Base-by-base conservation (phyloP, 2,113 vertebrate genomes). In the Prolemur simus region DNA sequence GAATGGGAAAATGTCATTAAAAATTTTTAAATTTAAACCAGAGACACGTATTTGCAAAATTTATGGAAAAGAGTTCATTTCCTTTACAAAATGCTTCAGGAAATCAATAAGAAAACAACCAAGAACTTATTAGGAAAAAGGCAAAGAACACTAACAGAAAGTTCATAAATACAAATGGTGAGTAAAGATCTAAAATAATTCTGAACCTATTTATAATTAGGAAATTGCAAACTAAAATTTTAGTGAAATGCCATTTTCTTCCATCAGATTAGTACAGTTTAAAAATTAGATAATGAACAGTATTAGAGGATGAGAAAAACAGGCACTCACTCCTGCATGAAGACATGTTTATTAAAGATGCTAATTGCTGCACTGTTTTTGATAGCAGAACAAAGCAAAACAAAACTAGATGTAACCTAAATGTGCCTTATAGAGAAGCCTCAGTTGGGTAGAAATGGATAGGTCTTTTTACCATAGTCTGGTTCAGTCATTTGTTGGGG, bases 141-240 rank as follows among this genome's bases (percentile, higher is more conserved):
- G 12, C 37, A 69, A 42, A 63, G 73, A 92, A 27, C 52, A 77
- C 4, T 27, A 68, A 37, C 15, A 92, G 45, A 20, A 89, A 76
- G 27, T 54, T 94, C 34, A 81, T 47, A 95, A 77, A n/a, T 84
- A n/a, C 9, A 39, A 80, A 80, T 18, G 11, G 13, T 42, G 29
- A 68, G 18, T 71, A 60, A 76, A 78, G 39, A 58, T 73, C 56
- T 21, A 69, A 86, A 83, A 89, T 60, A 64, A 86, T 86, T 94
- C 47, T 83, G 37, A 86, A 74, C 9, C 6, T 73, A 83, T 20
- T 34, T 17, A 2, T 91, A 69, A 74, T 63, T 42, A 89, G 29
- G 27, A 87, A 66, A 18, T 90, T 94, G 49, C 29, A 93, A 90
- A 87, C 80, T 76, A 82, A 94, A 66, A 86, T 49, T 15, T 94